phyloP scores from a whole-genome alignment of 2,113 vertebrate genomes.

The Ctenomys sociabilis region DNA sequence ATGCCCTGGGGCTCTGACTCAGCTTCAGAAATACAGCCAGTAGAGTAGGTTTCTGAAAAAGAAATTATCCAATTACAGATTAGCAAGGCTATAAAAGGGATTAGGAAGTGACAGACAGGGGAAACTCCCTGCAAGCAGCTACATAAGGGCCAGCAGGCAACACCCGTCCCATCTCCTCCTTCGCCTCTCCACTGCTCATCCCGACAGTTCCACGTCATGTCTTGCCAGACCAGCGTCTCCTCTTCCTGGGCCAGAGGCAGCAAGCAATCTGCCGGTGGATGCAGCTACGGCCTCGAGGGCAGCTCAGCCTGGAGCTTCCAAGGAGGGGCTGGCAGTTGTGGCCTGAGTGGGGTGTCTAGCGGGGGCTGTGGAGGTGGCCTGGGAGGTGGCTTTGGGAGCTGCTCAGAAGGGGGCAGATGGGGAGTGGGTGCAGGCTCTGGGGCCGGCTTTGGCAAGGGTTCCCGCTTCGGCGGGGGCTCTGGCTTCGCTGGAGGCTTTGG shows the following conservation, averaged over 20 bases:
- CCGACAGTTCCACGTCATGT: constrained; percentile 40
- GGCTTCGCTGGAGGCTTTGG: neutral
- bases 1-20: constrained; percentile 71
- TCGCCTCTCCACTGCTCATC: neutral
- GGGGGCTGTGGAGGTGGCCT: constrained; percentile 57
- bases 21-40: constrained; percentile 71
- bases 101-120: constrained; percentile 70
- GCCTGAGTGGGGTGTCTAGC: constrained; percentile 43
- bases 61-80: constrained; percentile 75
- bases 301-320: constrained; percentile 61
- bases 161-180: neutral
- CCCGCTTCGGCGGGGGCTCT: constrained; percentile 40
- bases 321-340: constrained; percentile 60
- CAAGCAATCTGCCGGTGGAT: constrained; percentile 40
- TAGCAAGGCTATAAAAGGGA: constrained; percentile 71
- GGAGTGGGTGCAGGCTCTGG: constrained; percentile 20
- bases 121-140: constrained; percentile 73
- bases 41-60: constrained; percentile 58
- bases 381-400: constrained; percentile 57
- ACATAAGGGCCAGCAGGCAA: constrained; percentile 67
- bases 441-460: constrained; percentile 22
- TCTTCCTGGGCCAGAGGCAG: constrained; percentile 77
- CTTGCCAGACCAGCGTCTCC: constrained; percentile 62
- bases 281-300: constrained; percentile 59
- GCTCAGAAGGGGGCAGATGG: constrained; percentile 18